These are phyloP conservation scores for Himalopsyche kuldschensis DNA, from an alignment of 2,888 invertebrate genomes.

Conservation along the genomic window DNA sequence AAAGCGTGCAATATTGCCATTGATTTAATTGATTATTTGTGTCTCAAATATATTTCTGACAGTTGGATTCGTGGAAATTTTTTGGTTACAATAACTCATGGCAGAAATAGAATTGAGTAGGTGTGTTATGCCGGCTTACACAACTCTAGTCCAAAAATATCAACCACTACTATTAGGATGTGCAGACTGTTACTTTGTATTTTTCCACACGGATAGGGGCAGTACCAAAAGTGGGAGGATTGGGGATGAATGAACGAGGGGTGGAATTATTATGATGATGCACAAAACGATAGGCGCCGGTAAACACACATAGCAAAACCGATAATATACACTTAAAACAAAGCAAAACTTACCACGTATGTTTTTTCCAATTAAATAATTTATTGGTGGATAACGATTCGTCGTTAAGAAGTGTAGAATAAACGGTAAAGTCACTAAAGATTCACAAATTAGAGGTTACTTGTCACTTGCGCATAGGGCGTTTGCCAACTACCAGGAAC, in stretches of 20 bases:
- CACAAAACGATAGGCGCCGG: slow-evolving; percentile 17
- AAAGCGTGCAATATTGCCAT: too few relatives aligned
- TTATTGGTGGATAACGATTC: neutral
- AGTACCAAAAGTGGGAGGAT: slow-evolving; percentile 1
- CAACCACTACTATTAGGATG: neutral
- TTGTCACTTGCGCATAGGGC: slow-evolving; percentile 29
- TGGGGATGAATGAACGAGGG: slow-evolving; percentile 32
- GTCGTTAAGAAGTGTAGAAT: neutral
- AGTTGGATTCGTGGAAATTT: neutral
- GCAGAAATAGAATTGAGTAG: slow-evolving; percentile 31
- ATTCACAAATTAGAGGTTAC: slow-evolving; percentile 28
- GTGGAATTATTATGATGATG: slow-evolving; percentile 4
- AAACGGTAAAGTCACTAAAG: neutral
- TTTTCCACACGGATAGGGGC: neutral
- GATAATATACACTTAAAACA: neutral
- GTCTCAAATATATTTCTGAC: neutral
- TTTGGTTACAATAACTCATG: neutral
- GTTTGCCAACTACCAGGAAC: slow-evolving; percentile 19
- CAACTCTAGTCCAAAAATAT: slow-evolving; percentile 22
- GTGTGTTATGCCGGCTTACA: slow-evolving; percentile 25
- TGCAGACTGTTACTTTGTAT: slow-evolving; percentile 9
- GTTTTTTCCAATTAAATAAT: neutral
- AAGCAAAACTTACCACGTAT: neutral
- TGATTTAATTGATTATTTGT: neutral
- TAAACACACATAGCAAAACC: slow-evolving; percentile 14